Evolutionary conservation across 2,888 invertebrate species (phyloP).

Genomic region (Noctuana brunneofusca): DNA sequence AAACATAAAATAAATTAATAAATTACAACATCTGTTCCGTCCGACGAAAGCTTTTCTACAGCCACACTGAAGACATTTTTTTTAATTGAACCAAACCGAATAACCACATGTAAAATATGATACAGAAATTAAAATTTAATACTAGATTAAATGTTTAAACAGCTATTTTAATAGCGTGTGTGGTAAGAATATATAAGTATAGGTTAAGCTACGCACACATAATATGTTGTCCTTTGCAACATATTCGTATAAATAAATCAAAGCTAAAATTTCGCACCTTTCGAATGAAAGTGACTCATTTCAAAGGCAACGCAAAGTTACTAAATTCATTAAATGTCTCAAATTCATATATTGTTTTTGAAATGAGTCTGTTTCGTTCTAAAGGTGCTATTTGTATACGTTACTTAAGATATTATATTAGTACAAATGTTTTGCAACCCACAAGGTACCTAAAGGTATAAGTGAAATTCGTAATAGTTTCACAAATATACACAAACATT

Average conservation of each 20-base stretch:
- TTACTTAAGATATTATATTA: too few species aligned
- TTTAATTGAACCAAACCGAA: background rate
- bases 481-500: slow-evolving; percentile 10
- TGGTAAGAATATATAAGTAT: background rate
- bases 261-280: too few species aligned
- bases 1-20: slow-evolving; percentile 27
- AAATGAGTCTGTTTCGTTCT: too few species aligned
- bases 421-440: background rate
- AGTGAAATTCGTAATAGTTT: slow-evolving; percentile 1
- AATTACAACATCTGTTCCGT: slow-evolving; percentile 24
- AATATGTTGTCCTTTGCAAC: too few species aligned
- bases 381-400: too few species aligned
- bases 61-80: slow-evolving; percentile 7
- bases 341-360: too few species aligned
- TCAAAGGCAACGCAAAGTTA: too few species aligned
- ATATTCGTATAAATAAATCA: too few species aligned
- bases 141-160: background rate
- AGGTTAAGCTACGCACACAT: background rate
- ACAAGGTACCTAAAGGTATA: background rate
- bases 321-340: too few species aligned
- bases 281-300: too few species aligned
- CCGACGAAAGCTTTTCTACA: slow-evolving; percentile 6
- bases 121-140: background rate
- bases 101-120: background rate
- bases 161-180: slow-evolving; percentile 7